Evolutionary conservation across 2,113 vertebrate species (phyloP), one percentile per base, ranked within the genome.

Genomic region (Phalacrocorax carbo): DNA sequence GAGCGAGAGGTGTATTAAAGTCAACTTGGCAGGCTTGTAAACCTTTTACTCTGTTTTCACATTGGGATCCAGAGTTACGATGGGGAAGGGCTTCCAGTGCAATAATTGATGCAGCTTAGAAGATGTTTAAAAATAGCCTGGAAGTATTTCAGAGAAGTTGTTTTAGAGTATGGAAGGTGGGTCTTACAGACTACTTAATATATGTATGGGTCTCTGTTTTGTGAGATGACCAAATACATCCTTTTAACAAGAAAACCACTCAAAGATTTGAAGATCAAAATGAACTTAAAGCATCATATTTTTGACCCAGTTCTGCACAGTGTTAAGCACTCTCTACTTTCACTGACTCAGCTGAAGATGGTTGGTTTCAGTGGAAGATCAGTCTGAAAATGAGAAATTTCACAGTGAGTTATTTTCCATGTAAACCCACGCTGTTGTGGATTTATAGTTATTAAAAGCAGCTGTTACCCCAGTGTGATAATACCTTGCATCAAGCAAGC

Each of bases 1-100:
- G 76, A 89, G 80, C 66, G 92, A 90, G 66, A 81, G 62, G 65
- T 92, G 34, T 90, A 54, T 93, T 97, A 95, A 98, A 97, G 93
- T 88, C 96, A 97, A 91, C 96, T 96, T 76, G 96, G 76, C 70
- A 80, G 71, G 88, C 93, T 97, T 98, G 97, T 97, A 97, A 98
- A 96, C 68, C 54, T 96, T 94, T 71, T 85, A 79, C 52, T 82
- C 44, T 82, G 32, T 89, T 92, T 90, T 80, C 57, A 46, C 87
- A 42, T n/a, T 77, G 76, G 79, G 87, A 86, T 92, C 49, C 86
- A 79, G 82, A 78, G 34, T 93, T 90, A 86, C 19, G 38, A 19
- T 86, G 85, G 75, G 44, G 86, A 75, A 72, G 65, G 87, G 75
- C 66, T 94, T 96, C 94, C 0, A 2, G 84, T 91, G 66, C 54